Evolutionary conservation across 2,113 vertebrate genomes (phyloP).

Genomic region (Alces alces): DNA sequence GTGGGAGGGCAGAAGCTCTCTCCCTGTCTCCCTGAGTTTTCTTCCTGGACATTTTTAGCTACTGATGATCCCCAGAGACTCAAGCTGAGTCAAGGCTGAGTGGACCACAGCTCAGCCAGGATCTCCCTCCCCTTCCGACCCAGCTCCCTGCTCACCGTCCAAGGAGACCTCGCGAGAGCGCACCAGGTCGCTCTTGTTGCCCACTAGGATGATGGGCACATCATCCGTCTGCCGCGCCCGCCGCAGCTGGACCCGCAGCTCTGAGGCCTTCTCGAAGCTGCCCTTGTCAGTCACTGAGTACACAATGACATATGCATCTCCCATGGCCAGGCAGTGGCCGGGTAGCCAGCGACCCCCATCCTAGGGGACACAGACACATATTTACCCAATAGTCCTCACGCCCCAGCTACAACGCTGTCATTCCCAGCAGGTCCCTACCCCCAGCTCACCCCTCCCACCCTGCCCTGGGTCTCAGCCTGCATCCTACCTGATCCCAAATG

Average conservation of each 20-base stretch:
- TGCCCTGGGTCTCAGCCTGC: constrained; percentile 79
- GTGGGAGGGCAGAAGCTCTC: not conserved
- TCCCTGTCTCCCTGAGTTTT: not conserved
- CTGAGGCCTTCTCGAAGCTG: constrained; percentile 98
- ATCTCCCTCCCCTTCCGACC: not conserved
- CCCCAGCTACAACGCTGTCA: not conserved
- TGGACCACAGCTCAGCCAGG: not conserved
- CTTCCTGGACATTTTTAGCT: constrained; percentile 53
- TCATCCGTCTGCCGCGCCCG: constrained; percentile 94
- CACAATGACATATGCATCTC: constrained; percentile 97
- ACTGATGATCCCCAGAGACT: constrained; percentile 28
- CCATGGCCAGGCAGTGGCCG: constrained; percentile 98
- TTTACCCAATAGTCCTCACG: not conserved
- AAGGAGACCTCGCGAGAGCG: constrained; percentile 96
- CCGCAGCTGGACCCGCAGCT: constrained; percentile 95
- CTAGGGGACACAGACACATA: constrained; percentile 70
- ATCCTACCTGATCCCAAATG: constrained; percentile 95
- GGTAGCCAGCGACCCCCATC: constrained; percentile 94
- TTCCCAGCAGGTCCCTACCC: not conserved
- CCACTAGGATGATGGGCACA: constrained; percentile 98
- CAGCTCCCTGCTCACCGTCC: constrained; percentile 87
- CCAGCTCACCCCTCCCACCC: not conserved
- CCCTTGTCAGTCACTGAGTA: constrained; percentile 98
- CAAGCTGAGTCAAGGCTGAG: constrained; percentile 23
- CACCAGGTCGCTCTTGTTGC: constrained; percentile 98